Evolutionary conservation across 2,888 invertebrate genomes (phyloP).

Genomic region (Heptascelio sp.): DNA sequence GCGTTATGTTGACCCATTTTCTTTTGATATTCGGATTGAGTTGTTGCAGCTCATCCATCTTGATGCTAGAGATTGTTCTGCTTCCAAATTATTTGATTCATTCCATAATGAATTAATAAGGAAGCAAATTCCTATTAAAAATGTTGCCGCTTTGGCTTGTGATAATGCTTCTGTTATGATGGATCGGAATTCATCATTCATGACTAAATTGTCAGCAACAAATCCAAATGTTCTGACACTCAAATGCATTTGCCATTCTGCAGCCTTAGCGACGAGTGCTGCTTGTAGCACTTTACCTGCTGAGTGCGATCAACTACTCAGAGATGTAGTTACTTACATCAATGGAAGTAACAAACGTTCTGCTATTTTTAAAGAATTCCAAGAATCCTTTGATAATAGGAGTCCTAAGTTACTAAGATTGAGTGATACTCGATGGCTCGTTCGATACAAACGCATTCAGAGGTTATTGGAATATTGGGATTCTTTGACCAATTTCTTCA

Average conservation of each 20-base stretch:
- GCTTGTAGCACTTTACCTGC: conserved; percentile 11
- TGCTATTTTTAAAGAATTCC: conserved; percentile 41
- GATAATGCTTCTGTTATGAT: conserved; percentile 24
- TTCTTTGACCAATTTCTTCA: conserved; percentile 15
- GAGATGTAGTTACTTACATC: neutral
- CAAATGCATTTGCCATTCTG: conserved; percentile 16
- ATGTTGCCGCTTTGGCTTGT: conserved; percentile 26
- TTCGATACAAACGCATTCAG: neutral
- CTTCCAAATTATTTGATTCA: conserved; percentile 31
- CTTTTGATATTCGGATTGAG: conserved; percentile 9
- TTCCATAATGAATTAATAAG: conserved; percentile 16
- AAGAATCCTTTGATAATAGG: neutral
- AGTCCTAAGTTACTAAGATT: neutral
- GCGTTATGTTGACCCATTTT: no score
- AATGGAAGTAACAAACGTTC: conserved; percentile 13
- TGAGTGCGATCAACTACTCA: neutral
- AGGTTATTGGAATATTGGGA: neutral
- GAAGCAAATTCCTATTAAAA: conserved; percentile 12
- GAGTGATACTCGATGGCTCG: neutral
- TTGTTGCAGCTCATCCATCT: conserved; percentile 13
- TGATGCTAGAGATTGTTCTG: conserved; percentile 13
- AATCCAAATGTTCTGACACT: neutral
- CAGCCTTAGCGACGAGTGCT: conserved; percentile 30
- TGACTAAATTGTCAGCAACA: conserved; percentile 5
- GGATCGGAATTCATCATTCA: conserved; percentile 46